Evolutionary conservation across 2,113 vertebrate species (phyloP).

Genomic region (Proteles cristata): DNA sequence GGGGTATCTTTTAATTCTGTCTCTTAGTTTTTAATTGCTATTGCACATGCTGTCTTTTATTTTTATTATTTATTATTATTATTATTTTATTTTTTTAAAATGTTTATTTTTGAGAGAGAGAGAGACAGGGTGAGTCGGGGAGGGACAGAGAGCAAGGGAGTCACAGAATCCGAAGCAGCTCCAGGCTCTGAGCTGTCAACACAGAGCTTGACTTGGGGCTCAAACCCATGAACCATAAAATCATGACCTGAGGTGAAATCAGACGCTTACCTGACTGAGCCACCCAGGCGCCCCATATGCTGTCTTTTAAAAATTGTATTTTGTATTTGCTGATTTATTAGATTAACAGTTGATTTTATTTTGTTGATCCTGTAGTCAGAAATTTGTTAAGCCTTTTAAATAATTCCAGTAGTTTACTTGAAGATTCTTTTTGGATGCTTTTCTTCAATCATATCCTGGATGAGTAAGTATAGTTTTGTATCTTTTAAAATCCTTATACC

Average conservation of each 20-base stretch:
- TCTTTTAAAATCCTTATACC: not conserved
- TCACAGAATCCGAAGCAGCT: too few species aligned
- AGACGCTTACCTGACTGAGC: too few species aligned
- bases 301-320: not conserved
- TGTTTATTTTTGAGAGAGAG: too few species aligned
- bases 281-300: too few species aligned
- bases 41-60: not conserved
- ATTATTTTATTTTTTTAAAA: too few species aligned
- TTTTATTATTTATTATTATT: too few species aligned
- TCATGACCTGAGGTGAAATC: too few species aligned
- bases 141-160: too few species aligned
- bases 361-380: not conserved
- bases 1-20: not conserved
- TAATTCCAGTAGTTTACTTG: not conserved
- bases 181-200: too few species aligned
- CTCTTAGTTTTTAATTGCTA: not conserved
- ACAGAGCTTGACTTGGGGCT: too few species aligned
- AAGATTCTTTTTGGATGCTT: not conserved
- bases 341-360: slow-evolving; percentile 10
- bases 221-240: too few species aligned
- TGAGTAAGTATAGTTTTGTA: not conserved
- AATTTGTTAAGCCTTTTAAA: not conserved
- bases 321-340: slow-evolving; percentile 36
- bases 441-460: not conserved
- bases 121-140: too few species aligned